phyloP scores from a whole-genome alignment of 2,797 vertebrate species.

The Hippopotamyrus pictus region DNA sequence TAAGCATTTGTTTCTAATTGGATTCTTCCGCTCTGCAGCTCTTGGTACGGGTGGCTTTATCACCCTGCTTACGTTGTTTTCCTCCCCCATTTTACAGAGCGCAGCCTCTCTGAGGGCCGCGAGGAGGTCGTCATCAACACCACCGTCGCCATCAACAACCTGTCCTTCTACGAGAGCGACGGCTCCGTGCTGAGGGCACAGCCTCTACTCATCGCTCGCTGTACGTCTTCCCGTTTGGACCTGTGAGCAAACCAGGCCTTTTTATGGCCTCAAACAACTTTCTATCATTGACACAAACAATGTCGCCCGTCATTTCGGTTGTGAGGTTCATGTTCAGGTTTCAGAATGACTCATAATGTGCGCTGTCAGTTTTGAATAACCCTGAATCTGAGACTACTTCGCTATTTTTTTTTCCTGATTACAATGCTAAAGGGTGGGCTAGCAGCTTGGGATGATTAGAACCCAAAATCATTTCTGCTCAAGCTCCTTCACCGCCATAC shows the following conservation, averaged over 20 bases:
- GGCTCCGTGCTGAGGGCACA: slow-evolving; percentile 60
- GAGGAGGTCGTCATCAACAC: slow-evolving; percentile 82
- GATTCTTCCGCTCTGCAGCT: not conserved
- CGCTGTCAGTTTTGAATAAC: too few relatives aligned
- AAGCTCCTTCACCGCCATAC: not conserved
- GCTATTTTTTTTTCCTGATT: not conserved
- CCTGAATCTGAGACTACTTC: not conserved
- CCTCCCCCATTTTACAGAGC: slow-evolving; percentile 58
- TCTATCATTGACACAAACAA: not conserved
- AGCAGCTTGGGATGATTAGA: not conserved
- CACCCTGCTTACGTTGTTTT: not conserved
- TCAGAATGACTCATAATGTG: not conserved
- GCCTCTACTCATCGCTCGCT: slow-evolving; percentile 66
- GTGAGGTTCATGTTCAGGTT: not conserved
- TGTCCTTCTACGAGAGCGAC: slow-evolving; percentile 80
- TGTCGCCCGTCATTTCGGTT: not conserved
- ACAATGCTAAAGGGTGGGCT: not conserved
- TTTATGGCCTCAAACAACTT: not conserved
- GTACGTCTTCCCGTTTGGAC: slow-evolving; percentile 57
- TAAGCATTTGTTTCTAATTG: not conserved
- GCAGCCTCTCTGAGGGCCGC: slow-evolving; percentile 68
- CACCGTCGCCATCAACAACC: slow-evolving; percentile 79
- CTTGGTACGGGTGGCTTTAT: not conserved
- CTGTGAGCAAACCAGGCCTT: not conserved
- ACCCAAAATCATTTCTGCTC: not conserved